These are phyloP conservation scores for Aptenodytes patagonicus DNA, from an alignment of 2,113 vertebrate genomes.

Conservation along the genomic window DNA sequence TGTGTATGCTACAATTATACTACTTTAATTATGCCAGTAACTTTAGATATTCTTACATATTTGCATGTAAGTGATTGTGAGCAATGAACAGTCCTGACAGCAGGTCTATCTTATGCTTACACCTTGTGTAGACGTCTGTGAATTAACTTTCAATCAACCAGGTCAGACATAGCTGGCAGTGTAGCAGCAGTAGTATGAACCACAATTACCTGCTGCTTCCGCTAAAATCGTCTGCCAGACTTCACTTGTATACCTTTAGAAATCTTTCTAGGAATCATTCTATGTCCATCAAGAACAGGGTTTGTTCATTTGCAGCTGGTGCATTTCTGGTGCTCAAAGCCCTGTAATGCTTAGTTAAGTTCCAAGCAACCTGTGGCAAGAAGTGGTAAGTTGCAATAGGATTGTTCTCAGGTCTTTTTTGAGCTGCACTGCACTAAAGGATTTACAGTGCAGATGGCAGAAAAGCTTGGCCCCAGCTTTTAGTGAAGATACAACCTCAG, in stretches of 20 bases:
- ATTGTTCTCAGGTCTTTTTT: not conserved
- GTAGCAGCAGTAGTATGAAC: not conserved
- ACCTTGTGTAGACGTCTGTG: not conserved
- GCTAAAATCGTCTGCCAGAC: not conserved
- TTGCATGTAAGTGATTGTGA: not conserved
- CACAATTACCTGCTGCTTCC: not conserved
- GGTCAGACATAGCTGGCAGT: not conserved
- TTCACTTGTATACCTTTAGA: not conserved
- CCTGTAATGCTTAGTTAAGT: not conserved
- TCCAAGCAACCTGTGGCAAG: not conserved
- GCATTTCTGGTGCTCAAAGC: not conserved
- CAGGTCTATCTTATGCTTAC: not conserved
- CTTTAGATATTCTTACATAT: not conserved
- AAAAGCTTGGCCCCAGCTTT: not conserved
- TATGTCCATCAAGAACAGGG: not conserved
- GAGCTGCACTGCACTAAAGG: not conserved
- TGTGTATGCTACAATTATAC: not conserved
- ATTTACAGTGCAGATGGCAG: not conserved
- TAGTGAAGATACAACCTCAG: not conserved
- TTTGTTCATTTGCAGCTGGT: not conserved
- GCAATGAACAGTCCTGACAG: not conserved
- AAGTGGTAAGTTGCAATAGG: not conserved
- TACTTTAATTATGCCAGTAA: not conserved
- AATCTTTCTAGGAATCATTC: not conserved
- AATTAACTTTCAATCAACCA: not conserved